These are phyloP conservation scores for Eriocheir sinensis DNA, from an alignment of 1,140 invertebrate species.

Conservation along the genomic window DNA sequence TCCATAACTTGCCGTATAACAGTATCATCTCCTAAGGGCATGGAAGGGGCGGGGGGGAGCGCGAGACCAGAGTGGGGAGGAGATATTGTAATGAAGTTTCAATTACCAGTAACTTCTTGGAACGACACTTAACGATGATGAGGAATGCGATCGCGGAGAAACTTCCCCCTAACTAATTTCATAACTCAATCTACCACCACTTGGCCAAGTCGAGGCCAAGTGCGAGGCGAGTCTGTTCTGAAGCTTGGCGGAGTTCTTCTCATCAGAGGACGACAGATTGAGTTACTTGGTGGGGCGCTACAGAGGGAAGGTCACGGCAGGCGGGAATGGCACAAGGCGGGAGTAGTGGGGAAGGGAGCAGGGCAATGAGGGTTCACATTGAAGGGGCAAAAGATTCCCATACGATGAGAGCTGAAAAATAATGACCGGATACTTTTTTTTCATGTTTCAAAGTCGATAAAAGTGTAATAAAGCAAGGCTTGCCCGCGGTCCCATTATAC, in stretches of 20 bases:
- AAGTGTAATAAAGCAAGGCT: background rate
- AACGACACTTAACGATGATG: conserved; percentile 73
- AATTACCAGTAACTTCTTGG: conserved; percentile 66
- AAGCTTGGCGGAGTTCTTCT: conserved; percentile 51
- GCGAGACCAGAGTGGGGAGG: background rate
- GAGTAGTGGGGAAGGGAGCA: background rate
- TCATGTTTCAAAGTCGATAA: background rate
- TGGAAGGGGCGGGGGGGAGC: background rate
- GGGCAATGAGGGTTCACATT: no score
- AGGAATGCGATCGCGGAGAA: conserved; percentile 71
- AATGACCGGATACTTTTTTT: no score
- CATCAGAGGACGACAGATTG: conserved; percentile 60
- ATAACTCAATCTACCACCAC: conserved; percentile 73
- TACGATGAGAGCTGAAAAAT: no score
- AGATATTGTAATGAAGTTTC: conserved; percentile 70
- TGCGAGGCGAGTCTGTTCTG: conserved; percentile 46
- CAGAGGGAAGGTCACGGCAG: no score
- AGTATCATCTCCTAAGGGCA: background rate
- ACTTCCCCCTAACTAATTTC: conserved; percentile 74
- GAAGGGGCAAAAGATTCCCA: no score
- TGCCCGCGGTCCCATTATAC: background rate
- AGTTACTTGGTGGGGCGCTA: conserved; percentile 50
- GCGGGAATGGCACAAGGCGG: background rate
- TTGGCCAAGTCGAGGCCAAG: conserved; percentile 51
- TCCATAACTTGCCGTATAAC: conserved; percentile 36